Conservation (phyloP, 2,797 vertebrate genomes). For the Sebastiscus tertius region DNA sequence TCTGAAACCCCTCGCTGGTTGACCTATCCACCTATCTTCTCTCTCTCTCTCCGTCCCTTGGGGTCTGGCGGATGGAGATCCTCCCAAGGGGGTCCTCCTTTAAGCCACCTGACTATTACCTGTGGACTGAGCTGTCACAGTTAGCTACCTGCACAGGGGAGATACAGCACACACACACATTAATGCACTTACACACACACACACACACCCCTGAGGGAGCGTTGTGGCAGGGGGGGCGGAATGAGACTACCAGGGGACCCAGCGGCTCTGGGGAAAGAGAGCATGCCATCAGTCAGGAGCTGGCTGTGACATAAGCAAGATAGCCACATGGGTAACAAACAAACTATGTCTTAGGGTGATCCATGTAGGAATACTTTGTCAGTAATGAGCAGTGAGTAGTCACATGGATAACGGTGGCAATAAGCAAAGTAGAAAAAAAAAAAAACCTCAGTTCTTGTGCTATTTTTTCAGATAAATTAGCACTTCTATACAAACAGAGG, state of each 20-base stretch:
- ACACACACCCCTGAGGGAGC: constrained; percentile 61
- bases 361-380: constrained; percentile 25
- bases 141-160: constrained; percentile 73
- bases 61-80: constrained; percentile 43
- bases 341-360: constrained; percentile 39
- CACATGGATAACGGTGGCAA: not conserved
- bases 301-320: constrained; percentile 54
- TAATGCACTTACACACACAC: not conserved
- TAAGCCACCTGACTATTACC: constrained; percentile 74
- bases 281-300: constrained; percentile 69
- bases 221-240: constrained; percentile 22
- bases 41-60: constrained; percentile 31
- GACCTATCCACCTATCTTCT: constrained; percentile 52
- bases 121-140: constrained; percentile 77
- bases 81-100: constrained; percentile 65
- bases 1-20: constrained; percentile 52
- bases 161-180: constrained; percentile 58
- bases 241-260: constrained; percentile 59
- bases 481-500: not conserved
- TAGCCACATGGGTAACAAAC: constrained; percentile 23
- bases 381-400: constrained; percentile 13
- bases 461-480: not conserved
- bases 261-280: constrained; percentile 58
- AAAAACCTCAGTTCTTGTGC: not conserved
- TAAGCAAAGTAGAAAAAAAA: not conserved